These are phyloP conservation scores for Aradus depressus DNA, from an alignment of 2,888 invertebrate genomes.

Conservation along the genomic window DNA sequence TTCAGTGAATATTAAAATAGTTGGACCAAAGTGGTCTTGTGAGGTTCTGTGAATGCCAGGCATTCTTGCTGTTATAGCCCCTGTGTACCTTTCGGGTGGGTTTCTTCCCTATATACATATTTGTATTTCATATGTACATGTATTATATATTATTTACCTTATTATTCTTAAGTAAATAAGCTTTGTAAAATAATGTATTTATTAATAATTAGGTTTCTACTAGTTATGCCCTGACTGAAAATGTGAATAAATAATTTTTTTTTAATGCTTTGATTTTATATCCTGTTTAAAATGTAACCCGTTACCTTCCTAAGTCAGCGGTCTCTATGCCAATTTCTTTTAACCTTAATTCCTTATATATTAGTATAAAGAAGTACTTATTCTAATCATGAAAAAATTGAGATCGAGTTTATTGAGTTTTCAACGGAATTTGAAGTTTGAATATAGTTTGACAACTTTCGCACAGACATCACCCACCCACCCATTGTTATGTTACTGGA, in stretches of 20 bases:
- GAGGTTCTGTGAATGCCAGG: conserved; percentile 8
- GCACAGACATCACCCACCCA: too few relatives aligned
- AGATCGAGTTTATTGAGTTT: too few relatives aligned
- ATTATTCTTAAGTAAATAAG: background rate
- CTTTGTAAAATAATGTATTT: conserved; percentile 20
- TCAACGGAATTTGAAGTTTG: too few relatives aligned
- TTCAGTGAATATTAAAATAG: background rate
- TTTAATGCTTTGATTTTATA: background rate
- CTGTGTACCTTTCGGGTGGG: conserved; percentile 1
- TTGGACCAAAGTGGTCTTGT: conserved; percentile 8
- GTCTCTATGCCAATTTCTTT: too few relatives aligned
- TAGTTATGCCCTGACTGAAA: conserved; percentile 24
- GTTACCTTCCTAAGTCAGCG: too few relatives aligned
- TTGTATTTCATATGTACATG: conserved; percentile 2
- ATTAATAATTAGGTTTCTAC: conserved; percentile 13
- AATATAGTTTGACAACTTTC: too few relatives aligned
- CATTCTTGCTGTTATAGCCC: conserved; percentile 7
- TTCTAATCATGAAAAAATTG: too few relatives aligned
- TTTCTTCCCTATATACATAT: background rate
- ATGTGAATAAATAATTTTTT: conserved; percentile 26
- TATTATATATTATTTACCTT: background rate
- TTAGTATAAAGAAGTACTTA: too few relatives aligned
- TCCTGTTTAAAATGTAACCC: too few relatives aligned
- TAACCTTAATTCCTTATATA: too few relatives aligned
- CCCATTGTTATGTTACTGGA: too few relatives aligned